A percentile compares a stretch with the other conserved stretches of the same genome.
Conservation (phyloP, 2,888 invertebrate genomes). For the Aphodius sticticus region DNA sequence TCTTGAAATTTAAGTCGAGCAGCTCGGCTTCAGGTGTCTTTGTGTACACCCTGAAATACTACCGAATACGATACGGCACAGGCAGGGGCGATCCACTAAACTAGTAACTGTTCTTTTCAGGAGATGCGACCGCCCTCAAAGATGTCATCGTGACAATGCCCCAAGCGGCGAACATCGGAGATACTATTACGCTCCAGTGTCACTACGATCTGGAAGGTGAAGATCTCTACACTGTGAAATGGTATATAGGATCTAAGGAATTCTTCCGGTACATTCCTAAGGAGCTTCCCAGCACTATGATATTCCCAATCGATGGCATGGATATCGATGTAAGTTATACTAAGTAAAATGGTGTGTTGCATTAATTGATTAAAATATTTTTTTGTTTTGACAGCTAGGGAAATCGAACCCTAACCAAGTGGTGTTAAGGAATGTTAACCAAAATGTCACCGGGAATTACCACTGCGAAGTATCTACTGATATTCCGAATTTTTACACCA, state of each 20-base stretch:
- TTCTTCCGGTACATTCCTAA: constrained; percentile 84
- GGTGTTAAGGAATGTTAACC: constrained; percentile 73
- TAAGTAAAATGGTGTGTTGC: not conserved
- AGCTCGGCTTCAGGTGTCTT: not conserved
- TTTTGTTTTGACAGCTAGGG: constrained; percentile 63
- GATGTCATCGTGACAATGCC: constrained; percentile 78
- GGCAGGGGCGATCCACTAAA: not conserved
- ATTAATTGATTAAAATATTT: constrained; percentile 6
- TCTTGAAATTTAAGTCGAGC: not conserved
- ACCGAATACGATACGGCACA: not conserved
- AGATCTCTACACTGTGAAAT: constrained; percentile 80
- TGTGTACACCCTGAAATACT: not conserved
- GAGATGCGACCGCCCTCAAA: constrained; percentile 63
- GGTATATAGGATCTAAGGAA: constrained; percentile 80
- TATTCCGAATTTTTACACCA: constrained; percentile 75
- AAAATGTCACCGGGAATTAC: constrained; percentile 75
- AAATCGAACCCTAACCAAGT: constrained; percentile 71
- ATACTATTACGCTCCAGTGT: constrained; percentile 78
- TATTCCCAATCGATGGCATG: constrained; percentile 72
- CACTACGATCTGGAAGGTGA: constrained; percentile 79
- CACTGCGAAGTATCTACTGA: constrained; percentile 81
- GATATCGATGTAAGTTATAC: constrained; percentile 76
- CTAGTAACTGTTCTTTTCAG: constrained; percentile 53
- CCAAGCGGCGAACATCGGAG: constrained; percentile 73
- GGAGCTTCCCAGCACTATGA: constrained; percentile 77